Conservation (phyloP, 2,888 invertebrate species). For the Drosophila ustulata region DNA sequence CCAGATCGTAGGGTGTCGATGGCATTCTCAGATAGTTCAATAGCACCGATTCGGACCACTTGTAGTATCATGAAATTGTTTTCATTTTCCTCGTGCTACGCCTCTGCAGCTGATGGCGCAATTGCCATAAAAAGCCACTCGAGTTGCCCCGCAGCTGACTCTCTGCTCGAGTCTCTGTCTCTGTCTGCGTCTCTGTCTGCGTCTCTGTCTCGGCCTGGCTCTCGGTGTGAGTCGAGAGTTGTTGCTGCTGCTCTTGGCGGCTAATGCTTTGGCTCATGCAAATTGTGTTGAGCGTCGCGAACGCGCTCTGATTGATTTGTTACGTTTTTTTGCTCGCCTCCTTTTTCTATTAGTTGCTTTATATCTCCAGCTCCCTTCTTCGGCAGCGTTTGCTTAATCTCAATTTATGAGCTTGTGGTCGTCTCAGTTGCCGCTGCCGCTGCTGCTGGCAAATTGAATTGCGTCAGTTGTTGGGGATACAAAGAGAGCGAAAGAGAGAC, state of each 20-base stretch:
- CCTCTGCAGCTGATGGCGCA: constrained; percentile 84
- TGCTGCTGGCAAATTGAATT: constrained; percentile 75
- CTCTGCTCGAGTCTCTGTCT: background rate
- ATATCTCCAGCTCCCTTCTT: background rate
- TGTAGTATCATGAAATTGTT: constrained; percentile 85
- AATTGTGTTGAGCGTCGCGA: constrained; percentile 63
- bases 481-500: constrained; percentile 22
- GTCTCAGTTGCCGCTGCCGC: constrained; percentile 16
- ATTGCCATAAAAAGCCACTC: constrained; percentile 83
- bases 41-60: constrained; percentile 85
- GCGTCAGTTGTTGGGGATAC: constrained; percentile 63
- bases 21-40: constrained; percentile 89
- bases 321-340: constrained; percentile 34
- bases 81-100: constrained; percentile 85
- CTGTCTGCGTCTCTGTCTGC: constrained; percentile 2
- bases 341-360: constrained; percentile 11
- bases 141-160: constrained; percentile 44
- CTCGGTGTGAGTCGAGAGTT: constrained; percentile 12
- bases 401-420: constrained; percentile 77
- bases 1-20: constrained; percentile 95
- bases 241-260: constrained; percentile 40
- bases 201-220: background rate
- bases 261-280: constrained; percentile 83
- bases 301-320: constrained; percentile 71
- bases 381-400: constrained; percentile 66